Evolutionary conservation across 53 echinoderm and acorn worm species (phyloP).

Genomic region (Glandiceps talaboti): DNA sequence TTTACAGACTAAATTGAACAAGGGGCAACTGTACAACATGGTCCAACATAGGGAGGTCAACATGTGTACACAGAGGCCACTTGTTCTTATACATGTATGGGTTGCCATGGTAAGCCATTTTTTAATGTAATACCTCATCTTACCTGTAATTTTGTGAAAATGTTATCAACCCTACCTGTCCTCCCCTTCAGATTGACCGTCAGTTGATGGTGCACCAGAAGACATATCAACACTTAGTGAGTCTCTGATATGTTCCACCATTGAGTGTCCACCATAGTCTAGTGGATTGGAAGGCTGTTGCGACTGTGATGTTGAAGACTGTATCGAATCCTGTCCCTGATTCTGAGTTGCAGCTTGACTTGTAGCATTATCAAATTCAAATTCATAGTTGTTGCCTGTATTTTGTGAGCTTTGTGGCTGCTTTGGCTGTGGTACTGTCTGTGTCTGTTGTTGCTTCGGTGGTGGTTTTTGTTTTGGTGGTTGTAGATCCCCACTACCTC

Average conservation of each 20-base stretch:
- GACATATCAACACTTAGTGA: constrained; percentile 4
- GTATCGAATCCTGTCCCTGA: neutral
- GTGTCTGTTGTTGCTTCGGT: neutral
- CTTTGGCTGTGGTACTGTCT: neutral
- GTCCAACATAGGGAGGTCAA: too few species aligned
- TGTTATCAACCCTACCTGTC: neutral
- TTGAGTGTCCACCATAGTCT: neutral
- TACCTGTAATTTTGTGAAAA: neutral
- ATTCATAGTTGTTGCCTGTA: neutral
- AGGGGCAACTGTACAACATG: too few species aligned
- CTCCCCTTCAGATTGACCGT: neutral
- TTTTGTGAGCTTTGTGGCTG: neutral
- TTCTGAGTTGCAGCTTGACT: neutral
- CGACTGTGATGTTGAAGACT: neutral
- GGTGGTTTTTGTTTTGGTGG: neutral
- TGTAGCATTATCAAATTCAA: neutral
- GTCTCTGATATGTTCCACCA: constrained; percentile 7
- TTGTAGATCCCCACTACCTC: neutral
- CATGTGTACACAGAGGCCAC: too few species aligned
- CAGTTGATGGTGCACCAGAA: constrained; percentile 9
- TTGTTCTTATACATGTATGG: neutral
- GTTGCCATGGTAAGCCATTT: neutral
- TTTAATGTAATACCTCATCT: constrained; percentile 3
- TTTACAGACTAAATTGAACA: too few species aligned
- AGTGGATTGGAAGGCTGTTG: neutral